Conservation (phyloP, 37 sponge, comb jelly and placozoan species). For the Haliclona indistincta region DNA sequence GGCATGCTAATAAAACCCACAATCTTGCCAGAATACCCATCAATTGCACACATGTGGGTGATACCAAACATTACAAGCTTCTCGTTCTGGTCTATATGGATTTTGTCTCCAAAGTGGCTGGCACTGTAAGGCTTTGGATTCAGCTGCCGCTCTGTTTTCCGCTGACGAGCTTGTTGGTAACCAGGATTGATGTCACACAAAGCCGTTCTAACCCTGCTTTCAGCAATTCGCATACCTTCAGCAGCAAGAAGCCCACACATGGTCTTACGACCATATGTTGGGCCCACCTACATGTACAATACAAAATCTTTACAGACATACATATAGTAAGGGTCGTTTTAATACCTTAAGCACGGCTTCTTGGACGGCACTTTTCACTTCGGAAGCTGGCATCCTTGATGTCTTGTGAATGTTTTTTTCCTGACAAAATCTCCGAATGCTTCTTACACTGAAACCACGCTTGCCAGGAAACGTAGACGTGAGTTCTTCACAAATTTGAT, state of each 20-base stretch:
- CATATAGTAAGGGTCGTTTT: too few relatives aligned
- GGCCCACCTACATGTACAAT: too few relatives aligned
- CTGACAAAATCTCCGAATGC: conserved; percentile 22
- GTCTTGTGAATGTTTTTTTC: conserved; percentile 24
- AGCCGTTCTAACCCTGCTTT: conserved; percentile 20
- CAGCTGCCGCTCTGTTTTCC: conserved; percentile 6
- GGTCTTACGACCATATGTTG: conserved; percentile 18
- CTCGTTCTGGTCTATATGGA: too few relatives aligned
- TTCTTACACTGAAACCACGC: conserved; percentile 28
- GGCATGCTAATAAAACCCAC: not conserved
- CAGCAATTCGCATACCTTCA: conserved; percentile 14
- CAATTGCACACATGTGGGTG: conserved; percentile 4
- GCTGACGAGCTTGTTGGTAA: not conserved
- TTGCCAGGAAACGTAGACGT: conserved; percentile 8
- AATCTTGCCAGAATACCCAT: not conserved
- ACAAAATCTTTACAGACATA: too few relatives aligned
- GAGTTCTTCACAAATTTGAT: conserved; percentile 13
- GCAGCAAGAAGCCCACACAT: conserved; percentile 31
- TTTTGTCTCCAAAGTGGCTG: conserved; percentile 58
- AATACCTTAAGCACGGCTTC: too few relatives aligned
- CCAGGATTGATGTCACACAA: conserved; percentile 15
- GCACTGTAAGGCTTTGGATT: conserved; percentile 62
- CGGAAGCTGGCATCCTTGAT: not conserved
- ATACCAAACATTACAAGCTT: too few relatives aligned
- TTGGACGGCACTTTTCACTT: conserved; percentile 3